Base-by-base conservation (phyloP, 2,113 vertebrate genomes). In the Pygoscelis antarcticus region DNA sequence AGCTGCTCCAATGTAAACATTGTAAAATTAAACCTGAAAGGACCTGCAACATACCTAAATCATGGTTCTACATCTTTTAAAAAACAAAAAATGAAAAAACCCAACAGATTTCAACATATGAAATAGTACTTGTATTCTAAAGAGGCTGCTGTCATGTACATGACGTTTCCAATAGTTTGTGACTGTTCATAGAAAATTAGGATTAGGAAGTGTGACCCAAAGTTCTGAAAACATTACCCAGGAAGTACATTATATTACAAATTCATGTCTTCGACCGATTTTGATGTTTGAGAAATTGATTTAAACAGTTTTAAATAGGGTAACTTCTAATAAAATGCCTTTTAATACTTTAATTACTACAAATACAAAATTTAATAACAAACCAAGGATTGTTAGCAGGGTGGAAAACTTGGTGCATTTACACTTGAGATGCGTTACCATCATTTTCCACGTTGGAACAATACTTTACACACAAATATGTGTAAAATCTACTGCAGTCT, bases 1-100 rank as follows among this genome's bases (percentile, higher is more conserved):
- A 91, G 70, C 71, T 66, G 51, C 54, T 58, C 62, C 74, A 70
- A 10, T 5, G 30, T 66, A 93, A 96, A 93, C 81, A 79, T 42
- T 62, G 60, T 90, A 88, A 96, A 95, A 74, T 51, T 76, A 80
- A 89, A 83, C 74, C 61, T 68, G 62, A 85, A 91, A 65, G 66
- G n/a, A 93, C 68, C 62, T 57, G 65, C 77, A 71, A 34, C 21
- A 32, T 61, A 76, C 23, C 34, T 69, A 72, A 89, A 36, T 49
- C 40, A 46, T 27, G 38, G 52, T 27, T 72, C 61, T 79, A 25
- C 7, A 49, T 36, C 23, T 75, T 69, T 74, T 62, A 76, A 27
- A 13, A 13, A 47, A 86, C 51, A 52, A 54, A n/a, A 13, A 27
- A 86, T 51, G 61, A 26, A 3, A 46, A 60, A n/a, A 18, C 38